Evolutionary conservation across 2,888 invertebrate species (phyloP), one percentile per base, ranked within the genome.

Genomic region (Listrodromus nycthemerus): DNA sequence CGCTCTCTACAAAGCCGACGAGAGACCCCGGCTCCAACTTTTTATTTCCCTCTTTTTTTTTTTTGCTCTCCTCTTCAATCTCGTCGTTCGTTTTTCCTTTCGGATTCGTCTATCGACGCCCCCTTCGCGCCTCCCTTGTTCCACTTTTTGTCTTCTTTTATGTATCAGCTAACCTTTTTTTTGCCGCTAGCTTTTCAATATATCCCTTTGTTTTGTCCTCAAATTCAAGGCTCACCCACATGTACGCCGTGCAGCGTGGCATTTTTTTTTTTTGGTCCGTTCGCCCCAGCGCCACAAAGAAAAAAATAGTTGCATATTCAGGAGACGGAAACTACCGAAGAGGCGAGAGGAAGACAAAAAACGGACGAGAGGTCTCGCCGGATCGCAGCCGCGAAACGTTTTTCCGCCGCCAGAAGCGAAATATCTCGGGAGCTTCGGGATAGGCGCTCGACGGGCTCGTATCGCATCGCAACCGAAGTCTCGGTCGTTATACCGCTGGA

Each of bases 51-150:
- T n/a, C n/a, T n/a, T 52, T 3, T 77, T 82, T 74, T 70, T 45
- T 45, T 45, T 6, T 8, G 16, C n/a, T 16, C 41, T 19, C 50
- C 55, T 41, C 78, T 82, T 30, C 10, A 33, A 55, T 71, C 75
- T 80, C 37, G 24, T 63, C 21, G 67, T 52, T 85, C 83, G 81
- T 77, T 86, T 86, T 83, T 76, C 83, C 76, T 80, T 75, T 63
- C 45, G 58, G 10, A 27, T 21, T 27, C 27, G 13, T 24, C 58
- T 21, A 24, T 27, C 58, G 24, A 58, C 27, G 13, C 24, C 16
- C 58, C 19, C 21, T n/a, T 21, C 2, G 52, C 27, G 13, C 19
- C 27, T 10, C 58, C 24, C 58, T 58, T 55, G 21, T 73, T n/a
- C 33, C 52, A 50, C 55, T 58, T n/a, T 55, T 61, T 78, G 13